Conservation (phyloP, 2,113 vertebrate species). For the Syngnathus floridae region DNA sequence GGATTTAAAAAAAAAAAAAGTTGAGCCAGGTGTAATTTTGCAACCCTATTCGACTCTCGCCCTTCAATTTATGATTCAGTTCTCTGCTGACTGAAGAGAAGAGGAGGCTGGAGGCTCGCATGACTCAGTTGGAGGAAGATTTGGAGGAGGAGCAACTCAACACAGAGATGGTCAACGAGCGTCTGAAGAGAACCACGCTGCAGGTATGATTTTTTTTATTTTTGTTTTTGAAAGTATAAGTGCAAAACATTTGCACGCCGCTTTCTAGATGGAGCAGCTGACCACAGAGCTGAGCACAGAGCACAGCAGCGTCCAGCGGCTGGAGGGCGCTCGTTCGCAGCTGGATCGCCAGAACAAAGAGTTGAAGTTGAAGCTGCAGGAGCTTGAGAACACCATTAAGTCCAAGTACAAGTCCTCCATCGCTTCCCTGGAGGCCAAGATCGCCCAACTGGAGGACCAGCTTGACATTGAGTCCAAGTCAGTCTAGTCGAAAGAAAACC, state of each 20-base stretch:
- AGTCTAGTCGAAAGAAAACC: constrained; percentile 16
- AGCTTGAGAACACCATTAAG: constrained; percentile 82
- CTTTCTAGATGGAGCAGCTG: constrained; percentile 80
- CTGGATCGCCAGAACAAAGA: constrained; percentile 94
- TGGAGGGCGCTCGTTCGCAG: constrained; percentile 85
- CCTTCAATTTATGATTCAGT: constrained; percentile 35
- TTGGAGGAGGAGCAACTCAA: constrained; percentile 91
- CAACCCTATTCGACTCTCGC: not conserved
- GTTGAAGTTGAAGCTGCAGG: constrained; percentile 87
- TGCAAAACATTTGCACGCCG: too few relatives aligned
- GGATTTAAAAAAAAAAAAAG: constrained; percentile 21
- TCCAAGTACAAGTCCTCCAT: constrained; percentile 87
- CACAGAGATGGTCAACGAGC: constrained; percentile 84
- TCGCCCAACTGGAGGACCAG: constrained; percentile 86
- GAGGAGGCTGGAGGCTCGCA: constrained; percentile 84
- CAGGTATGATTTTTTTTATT: constrained; percentile 54
- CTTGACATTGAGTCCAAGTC: constrained; percentile 87
- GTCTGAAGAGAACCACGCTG: constrained; percentile 53
- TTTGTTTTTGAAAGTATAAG: not conserved
- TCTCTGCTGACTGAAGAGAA: constrained; percentile 76
- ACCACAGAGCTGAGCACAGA: constrained; percentile 81
- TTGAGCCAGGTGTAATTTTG: not conserved
- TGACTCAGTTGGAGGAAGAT: constrained; percentile 89
- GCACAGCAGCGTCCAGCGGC: constrained; percentile 81
- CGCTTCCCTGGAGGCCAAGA: constrained; percentile 82